Percentiles rank a stretch among this genome's conserved stretches.
These are phyloP conservation scores for Lissocephala sabroskyi DNA, from an alignment of 2,888 invertebrate genomes.

Conservation along the genomic window DNA sequence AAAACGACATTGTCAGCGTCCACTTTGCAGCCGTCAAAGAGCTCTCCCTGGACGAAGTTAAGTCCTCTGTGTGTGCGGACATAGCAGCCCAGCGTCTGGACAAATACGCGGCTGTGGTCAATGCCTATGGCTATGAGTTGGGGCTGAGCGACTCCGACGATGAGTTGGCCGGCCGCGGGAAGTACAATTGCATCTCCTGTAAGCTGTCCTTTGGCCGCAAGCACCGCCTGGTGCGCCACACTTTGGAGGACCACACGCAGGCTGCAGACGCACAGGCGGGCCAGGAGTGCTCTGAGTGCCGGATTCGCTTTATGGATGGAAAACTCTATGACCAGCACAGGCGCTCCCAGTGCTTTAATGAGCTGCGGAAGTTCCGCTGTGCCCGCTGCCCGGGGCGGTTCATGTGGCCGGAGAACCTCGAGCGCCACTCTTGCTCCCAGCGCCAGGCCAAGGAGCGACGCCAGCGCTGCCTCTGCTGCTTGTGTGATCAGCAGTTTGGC, in stretches of 20 bases:
- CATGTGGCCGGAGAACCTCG: constrained; percentile 66
- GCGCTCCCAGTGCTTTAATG: constrained; percentile 69
- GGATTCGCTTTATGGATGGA: constrained; percentile 74
- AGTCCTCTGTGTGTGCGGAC: constrained; percentile 41
- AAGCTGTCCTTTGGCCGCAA: constrained; percentile 52
- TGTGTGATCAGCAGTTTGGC: constrained; percentile 43
- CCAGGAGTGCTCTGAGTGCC: constrained; percentile 74
- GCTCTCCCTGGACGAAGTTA: constrained; percentile 37
- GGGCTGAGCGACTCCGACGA: constrained; percentile 69
- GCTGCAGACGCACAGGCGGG: constrained; percentile 73
- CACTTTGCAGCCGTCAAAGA: constrained; percentile 26
- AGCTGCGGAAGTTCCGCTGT: constrained; percentile 56
- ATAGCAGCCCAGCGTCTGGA: constrained; percentile 37
- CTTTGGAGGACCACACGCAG: constrained; percentile 61
- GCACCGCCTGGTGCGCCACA: constrained; percentile 55
- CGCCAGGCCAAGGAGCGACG: not conserved
- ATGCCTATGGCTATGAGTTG: constrained; percentile 67
- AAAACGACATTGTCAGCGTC: constrained; percentile 45
- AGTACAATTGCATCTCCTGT: constrained; percentile 61
- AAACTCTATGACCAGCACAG: constrained; percentile 74
- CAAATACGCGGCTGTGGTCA: constrained; percentile 61
- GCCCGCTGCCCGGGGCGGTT: constrained; percentile 67
- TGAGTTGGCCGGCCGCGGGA: constrained; percentile 32
- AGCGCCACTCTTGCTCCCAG: constrained; percentile 57
- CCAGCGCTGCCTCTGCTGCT: constrained; percentile 37